Percentiles rank a stretch among this genome's conserved stretches.
phyloP scores from a whole-genome alignment of 2,113 vertebrate species.

The Paracyprichromis sp. region DNA sequence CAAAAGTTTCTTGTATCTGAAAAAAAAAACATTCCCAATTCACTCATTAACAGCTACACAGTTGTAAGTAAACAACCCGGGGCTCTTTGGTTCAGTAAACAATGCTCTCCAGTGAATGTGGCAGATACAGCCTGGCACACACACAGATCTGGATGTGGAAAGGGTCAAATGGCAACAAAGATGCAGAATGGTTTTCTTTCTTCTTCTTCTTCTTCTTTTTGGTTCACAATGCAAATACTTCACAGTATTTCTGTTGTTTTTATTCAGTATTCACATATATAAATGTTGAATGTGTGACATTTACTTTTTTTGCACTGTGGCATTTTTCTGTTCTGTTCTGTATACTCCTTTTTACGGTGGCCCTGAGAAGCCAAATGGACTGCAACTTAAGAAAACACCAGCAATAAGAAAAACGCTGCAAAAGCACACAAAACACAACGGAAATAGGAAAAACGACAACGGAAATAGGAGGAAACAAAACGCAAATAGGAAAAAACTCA shows the following conservation, averaged over 20 bases:
- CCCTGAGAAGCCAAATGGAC: background rate
- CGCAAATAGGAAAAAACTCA: background rate
- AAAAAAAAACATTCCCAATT: background rate
- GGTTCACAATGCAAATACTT: background rate
- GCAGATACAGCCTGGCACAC: background rate
- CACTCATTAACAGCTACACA: background rate
- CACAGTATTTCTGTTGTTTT: background rate
- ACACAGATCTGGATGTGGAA: background rate
- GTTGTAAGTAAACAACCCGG: background rate
- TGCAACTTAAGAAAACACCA: accelerated
- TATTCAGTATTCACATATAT: background rate
- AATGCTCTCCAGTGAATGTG: background rate
- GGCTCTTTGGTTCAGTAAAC: background rate
- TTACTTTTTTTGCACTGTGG: background rate
- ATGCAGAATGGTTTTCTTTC: background rate
- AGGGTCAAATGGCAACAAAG: background rate
- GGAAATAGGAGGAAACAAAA: background rate
- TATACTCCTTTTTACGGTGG: accelerated
- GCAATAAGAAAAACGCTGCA: background rate
- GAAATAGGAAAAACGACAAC: background rate
- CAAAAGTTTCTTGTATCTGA: background rate
- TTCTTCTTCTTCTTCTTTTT: background rate
- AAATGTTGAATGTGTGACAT: background rate
- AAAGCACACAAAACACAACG: background rate
- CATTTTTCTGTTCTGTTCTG: background rate